A percentile compares a stretch with the other conserved stretches of the same genome.
phyloP scores from a whole-genome alignment of 1,140 invertebrate genomes.

The Listronotus bonariensis region DNA sequence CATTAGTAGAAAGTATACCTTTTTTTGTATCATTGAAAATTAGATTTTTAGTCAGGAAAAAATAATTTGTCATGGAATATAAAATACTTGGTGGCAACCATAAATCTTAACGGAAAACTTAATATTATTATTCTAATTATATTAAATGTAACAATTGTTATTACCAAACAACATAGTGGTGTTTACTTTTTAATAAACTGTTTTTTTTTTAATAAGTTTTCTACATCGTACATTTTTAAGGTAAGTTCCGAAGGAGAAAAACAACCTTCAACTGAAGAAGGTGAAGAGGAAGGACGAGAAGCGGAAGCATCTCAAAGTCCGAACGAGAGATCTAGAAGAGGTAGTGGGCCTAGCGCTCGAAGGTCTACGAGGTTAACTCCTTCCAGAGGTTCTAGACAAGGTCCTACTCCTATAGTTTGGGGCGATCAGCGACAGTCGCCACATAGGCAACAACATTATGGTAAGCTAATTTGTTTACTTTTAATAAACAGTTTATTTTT shows the following conservation, averaged over 20 bases:
- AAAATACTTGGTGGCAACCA: no score
- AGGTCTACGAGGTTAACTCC: slow-evolving; percentile 33
- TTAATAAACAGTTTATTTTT: no score
- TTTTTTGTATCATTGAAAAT: no score
- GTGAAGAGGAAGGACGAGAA: slow-evolving; percentile 69
- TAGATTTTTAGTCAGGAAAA: no score
- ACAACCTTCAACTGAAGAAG: slow-evolving; percentile 57
- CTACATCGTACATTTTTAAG: slow-evolving; percentile 32
- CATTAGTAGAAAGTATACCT: no score
- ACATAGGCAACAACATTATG: slow-evolving; percentile 18
- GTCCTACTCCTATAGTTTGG: slow-evolving; percentile 43
- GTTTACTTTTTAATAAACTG: no score
- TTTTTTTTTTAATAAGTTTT: no score
- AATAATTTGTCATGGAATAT: no score
- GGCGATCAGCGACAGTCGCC: slow-evolving; percentile 35
- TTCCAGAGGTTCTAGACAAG: slow-evolving; percentile 24
- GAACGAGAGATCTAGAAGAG: slow-evolving; percentile 54
- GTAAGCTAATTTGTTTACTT: slow-evolving; percentile 16
- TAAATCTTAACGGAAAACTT: no score
- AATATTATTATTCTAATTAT: no score
- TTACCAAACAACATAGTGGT: no score
- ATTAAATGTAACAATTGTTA: no score
- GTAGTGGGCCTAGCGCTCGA: slow-evolving; percentile 33
- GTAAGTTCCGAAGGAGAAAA: slow-evolving; percentile 68
- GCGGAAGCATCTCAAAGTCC: slow-evolving; percentile 69